These are phyloP conservation scores for Acyrthosiphon pisum DNA, from an alignment of 1,140 invertebrate species.

Conservation along the genomic window DNA sequence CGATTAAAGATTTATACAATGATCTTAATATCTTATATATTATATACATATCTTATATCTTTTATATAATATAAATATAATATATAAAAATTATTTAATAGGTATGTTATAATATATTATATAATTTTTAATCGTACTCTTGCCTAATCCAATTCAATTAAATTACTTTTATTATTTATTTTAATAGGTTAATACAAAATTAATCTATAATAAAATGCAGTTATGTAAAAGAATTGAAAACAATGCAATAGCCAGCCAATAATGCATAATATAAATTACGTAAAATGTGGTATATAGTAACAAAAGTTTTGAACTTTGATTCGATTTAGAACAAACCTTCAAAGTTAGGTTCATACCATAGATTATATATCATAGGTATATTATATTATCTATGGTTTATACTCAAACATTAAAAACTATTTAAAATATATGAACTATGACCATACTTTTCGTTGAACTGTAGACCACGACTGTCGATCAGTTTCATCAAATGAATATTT, in stretches of 20 bases:
- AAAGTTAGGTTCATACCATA: neutral
- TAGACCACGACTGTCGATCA: slow-evolving; percentile 48
- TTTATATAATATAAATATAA: too few relatives aligned
- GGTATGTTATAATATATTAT: too few relatives aligned
- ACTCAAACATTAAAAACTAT: neutral
- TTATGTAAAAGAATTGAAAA: neutral
- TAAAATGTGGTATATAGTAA: neutral
- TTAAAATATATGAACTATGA: neutral
- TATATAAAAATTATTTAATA: too few relatives aligned
- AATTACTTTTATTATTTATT: neutral
- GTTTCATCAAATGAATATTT: slow-evolving; percentile 49
- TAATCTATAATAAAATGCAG: neutral
- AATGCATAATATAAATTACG: neutral
- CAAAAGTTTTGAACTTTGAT: neutral
- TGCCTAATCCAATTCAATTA: neutral
- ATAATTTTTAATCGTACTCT: too few relatives aligned
- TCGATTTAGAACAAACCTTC: neutral
- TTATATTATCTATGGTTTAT: neutral
- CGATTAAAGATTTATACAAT: too few relatives aligned
- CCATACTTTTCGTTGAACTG: slow-evolving; percentile 50
- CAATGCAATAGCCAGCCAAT: too few relatives aligned
- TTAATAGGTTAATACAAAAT: neutral
- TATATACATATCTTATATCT: too few relatives aligned
- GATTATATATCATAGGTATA: too few relatives aligned
- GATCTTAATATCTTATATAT: too few relatives aligned